Evolutionary conservation across 2,113 vertebrate genomes (phyloP).

Genomic region (Myiozetetes cayanensis): DNA sequence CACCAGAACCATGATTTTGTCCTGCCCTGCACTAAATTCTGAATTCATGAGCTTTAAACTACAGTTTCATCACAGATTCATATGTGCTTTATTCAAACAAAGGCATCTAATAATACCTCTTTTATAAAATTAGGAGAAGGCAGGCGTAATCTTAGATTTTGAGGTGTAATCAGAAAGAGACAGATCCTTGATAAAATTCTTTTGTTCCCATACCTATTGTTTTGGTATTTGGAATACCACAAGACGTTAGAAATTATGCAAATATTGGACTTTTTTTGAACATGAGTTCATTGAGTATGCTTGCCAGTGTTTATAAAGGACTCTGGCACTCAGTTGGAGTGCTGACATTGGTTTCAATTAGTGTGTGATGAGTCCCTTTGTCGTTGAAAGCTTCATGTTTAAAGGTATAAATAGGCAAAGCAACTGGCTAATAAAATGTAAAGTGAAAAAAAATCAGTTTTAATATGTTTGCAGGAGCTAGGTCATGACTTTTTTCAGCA

Average conservation of each 20-base stretch:
- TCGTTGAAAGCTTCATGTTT: constrained; percentile 18
- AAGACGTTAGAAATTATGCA: background rate
- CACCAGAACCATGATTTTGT: background rate
- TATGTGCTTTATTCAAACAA: background rate
- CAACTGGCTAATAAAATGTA: constrained; percentile 46
- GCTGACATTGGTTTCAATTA: constrained; percentile 55
- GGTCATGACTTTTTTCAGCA: constrained; percentile 47
- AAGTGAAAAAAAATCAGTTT: constrained; percentile 38
- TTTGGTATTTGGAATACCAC: background rate
- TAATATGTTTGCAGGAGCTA: constrained; percentile 42
- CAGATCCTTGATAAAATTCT: background rate
- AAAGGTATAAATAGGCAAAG: constrained; percentile 40
- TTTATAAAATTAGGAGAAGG: background rate
- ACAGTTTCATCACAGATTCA: background rate
- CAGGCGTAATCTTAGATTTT: background rate
- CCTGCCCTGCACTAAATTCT: background rate
- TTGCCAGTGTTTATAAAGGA: constrained; percentile 36
- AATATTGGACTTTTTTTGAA: background rate
- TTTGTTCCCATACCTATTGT: background rate
- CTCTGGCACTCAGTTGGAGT: constrained; percentile 35
- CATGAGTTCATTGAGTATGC: background rate
- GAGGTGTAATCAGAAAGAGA: background rate
- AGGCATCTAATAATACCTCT: background rate
- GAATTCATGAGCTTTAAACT: background rate
- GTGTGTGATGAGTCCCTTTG: constrained; percentile 13